Conservation (phyloP, 1,140 invertebrate species). For the Bilobella aurantiaca region DNA sequence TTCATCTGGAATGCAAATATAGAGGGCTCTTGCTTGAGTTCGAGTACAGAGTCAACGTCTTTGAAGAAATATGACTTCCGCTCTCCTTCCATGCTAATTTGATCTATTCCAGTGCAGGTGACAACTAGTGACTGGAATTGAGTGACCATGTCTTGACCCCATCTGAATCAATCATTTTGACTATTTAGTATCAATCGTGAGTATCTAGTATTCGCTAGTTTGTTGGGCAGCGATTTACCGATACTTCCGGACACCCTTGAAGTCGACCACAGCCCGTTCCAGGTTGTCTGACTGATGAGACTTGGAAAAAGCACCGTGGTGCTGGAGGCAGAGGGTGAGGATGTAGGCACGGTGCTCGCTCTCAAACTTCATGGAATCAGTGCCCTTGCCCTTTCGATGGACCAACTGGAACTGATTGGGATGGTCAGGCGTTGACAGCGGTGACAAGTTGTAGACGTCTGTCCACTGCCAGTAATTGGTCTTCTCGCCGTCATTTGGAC, state of each 20-base stretch:
- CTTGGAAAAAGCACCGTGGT: slow-evolving; percentile 26
- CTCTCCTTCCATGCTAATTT: slow-evolving; percentile 31
- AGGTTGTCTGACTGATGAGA: slow-evolving; percentile 32
- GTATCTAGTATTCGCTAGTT: no score
- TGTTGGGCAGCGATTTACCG: slow-evolving; percentile 15
- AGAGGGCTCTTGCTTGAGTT: slow-evolving; percentile 42
- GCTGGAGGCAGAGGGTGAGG: slow-evolving; percentile 70
- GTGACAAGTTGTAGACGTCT: slow-evolving; percentile 66
- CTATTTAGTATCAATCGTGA: no score
- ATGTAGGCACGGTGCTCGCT: slow-evolving; percentile 87
- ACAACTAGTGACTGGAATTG: slow-evolving; percentile 22
- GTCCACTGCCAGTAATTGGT: slow-evolving; percentile 89
- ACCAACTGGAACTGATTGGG: slow-evolving; percentile 40
- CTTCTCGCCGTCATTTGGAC: slow-evolving; percentile 80
- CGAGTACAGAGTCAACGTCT: slow-evolving; percentile 71
- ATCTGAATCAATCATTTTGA: slow-evolving; percentile 26
- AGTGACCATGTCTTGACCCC: slow-evolving; percentile 29
- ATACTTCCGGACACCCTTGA: slow-evolving; percentile 26
- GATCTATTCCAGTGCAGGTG: slow-evolving; percentile 27
- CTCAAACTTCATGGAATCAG: slow-evolving; percentile 93
- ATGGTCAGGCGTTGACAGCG: slow-evolving; percentile 48
- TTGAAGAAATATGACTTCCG: slow-evolving; percentile 79
- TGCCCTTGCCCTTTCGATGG: slow-evolving; percentile 53
- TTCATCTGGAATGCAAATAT: slow-evolving; percentile 33
- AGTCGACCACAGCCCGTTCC: slow-evolving; percentile 25